Percentiles rank a stretch among this genome's conserved stretches.
Conservation (phyloP, 2,797 vertebrate genomes). For the Chelmon rostratus region DNA sequence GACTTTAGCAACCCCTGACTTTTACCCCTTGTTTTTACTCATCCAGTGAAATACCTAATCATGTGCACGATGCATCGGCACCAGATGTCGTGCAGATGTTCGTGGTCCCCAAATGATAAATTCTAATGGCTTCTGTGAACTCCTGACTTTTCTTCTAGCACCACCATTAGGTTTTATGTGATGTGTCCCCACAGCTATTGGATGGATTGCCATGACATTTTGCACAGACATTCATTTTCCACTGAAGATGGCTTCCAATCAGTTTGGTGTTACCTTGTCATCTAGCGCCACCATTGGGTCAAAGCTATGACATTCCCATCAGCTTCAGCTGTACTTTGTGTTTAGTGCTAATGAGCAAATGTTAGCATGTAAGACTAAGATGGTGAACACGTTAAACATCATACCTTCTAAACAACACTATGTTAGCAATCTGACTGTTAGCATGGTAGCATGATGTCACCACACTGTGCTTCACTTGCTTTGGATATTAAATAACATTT, state of each 20-base stretch:
- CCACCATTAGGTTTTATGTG: background rate
- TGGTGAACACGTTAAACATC: too few species aligned
- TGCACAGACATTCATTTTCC: background rate
- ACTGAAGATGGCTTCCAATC: background rate
- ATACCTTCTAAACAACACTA: too few species aligned
- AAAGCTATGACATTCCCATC: background rate
- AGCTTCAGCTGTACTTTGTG: background rate
- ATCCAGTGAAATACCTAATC: too few species aligned
- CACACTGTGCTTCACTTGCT: background rate
- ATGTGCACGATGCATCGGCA: too few species aligned
- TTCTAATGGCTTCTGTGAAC: too few species aligned
- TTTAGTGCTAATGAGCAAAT: background rate
- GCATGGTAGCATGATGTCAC: background rate
- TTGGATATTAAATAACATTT: background rate
- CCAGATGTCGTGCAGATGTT: too few species aligned
- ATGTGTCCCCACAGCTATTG: background rate
- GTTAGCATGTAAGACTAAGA: background rate
- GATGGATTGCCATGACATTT: conserved; percentile 1
- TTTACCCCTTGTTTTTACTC: too few species aligned
- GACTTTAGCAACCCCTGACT: too few species aligned
- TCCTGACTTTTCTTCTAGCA: background rate
- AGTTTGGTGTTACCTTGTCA: background rate
- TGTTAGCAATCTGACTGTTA: background rate
- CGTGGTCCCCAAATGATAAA: too few species aligned
- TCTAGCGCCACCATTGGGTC: background rate